phyloP scores from a whole-genome alignment of 2,113 vertebrate species.

The Myiozetetes cayanensis region DNA sequence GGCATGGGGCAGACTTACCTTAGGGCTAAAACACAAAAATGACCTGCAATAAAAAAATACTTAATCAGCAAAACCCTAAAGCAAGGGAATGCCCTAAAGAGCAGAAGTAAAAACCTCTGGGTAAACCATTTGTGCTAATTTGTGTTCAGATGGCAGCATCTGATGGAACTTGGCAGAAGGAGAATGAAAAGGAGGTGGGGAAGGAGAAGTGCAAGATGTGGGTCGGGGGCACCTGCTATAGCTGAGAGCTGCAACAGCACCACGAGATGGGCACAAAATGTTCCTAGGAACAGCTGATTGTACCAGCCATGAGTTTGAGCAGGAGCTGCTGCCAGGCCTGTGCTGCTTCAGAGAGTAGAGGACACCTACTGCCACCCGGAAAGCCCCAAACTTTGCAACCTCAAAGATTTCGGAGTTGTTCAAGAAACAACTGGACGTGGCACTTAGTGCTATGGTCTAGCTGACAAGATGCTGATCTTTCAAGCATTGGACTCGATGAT shows the following conservation, averaged over 20 bases:
- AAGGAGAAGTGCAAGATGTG: neutral
- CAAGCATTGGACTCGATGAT: neutral
- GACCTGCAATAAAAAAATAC: neutral
- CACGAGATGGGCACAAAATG: fast-evolving
- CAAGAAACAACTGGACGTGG: neutral
- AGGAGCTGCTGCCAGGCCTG: neutral
- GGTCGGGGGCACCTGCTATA: neutral
- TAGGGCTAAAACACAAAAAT: neutral
- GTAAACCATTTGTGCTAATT: neutral
- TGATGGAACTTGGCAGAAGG: neutral
- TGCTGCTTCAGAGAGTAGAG: fast-evolving
- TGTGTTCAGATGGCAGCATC: neutral
- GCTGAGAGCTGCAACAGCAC: neutral
- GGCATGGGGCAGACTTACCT: neutral
- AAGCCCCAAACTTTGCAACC: neutral
- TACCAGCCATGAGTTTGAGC: fast-evolving
- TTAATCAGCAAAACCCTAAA: neutral
- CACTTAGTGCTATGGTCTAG: neutral
- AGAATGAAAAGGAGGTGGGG: neutral
- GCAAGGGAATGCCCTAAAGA: neutral
- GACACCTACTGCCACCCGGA: neutral
- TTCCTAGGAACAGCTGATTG: fast-evolving
- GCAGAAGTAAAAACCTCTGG: neutral
- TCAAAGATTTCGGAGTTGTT: neutral
- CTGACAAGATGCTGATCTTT: neutral